Evolutionary conservation across 2,888 invertebrate species (phyloP).

Genomic region (Orthosia gracilis): DNA sequence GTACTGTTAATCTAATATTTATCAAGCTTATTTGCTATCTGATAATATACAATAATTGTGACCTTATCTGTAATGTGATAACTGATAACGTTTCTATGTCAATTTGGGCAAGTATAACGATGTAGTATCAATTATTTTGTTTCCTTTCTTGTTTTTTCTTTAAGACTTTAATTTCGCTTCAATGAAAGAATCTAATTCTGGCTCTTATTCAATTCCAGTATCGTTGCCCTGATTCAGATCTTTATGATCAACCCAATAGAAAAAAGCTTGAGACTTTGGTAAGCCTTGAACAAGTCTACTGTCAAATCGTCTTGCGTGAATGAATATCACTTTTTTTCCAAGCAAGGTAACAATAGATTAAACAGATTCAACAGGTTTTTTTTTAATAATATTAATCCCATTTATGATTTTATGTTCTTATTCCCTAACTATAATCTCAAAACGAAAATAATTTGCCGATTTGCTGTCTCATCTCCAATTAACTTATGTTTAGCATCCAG

Average conservation of each 20-base stretch:
- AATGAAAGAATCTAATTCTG: background rate
- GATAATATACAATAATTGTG: slow-evolving; percentile 43
- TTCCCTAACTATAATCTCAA: background rate
- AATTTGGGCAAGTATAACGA: slow-evolving; percentile 1
- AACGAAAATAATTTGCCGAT: background rate
- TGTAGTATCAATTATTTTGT: background rate
- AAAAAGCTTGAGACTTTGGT: no score
- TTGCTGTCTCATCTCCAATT: background rate
- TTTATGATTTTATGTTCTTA: no score
- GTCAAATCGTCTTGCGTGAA: background rate
- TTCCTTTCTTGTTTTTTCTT: background rate
- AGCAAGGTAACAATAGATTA: no score
- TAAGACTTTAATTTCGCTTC: background rate
- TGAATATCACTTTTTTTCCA: no score
- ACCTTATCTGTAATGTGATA: slow-evolving; percentile 33
- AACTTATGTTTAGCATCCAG: background rate
- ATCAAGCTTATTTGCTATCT: slow-evolving; percentile 37
- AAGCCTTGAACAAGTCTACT: no score
- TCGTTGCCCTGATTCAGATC: background rate
- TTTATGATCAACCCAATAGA: no score
- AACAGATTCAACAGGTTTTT: no score
- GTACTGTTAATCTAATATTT: slow-evolving; percentile 48
- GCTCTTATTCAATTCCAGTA: background rate
- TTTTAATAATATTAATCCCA: no score
- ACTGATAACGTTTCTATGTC: slow-evolving; percentile 36